Base-by-base conservation (phyloP, 2,888 invertebrate genomes). In the Stomorhina lunata region DNA sequence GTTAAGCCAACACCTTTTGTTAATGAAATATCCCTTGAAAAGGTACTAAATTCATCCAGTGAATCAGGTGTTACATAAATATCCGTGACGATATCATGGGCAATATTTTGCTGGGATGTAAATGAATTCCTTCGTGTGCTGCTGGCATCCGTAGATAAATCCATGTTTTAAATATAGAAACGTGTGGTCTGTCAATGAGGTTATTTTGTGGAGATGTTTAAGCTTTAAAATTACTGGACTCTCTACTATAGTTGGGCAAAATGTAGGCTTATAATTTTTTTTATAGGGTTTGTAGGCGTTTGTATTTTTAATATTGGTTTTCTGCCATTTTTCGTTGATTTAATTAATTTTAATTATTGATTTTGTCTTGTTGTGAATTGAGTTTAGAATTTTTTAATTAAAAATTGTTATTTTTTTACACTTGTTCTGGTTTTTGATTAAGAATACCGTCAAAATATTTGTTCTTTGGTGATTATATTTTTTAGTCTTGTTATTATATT, bases 51-150 rank as follows among this genome's bases (percentile, higher is more conserved):
- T 65, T 84, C 82, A 66, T 82, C 77, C 3, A 65, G 50, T 12
- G 20, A 43, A 81, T 85, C 85, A 45, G 80, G 37, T 17, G 81
- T 65, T 17, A 85, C 85, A 77, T 85, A 85, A 76, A 80, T 84
- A 65, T 84, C 81, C 20, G 66, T 55, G 22, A 85, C 77, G 27
- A 85, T 61, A 78, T 84, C 85, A 37, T 83, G 76, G n/a, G 83
- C 80, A 50, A 81, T 80, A 69, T 82, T 80, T 61, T 79, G 82
- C 68, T 84, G 84, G 10, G 84, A 80, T 32, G 84, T 57, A 43
- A 79, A 84, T 17, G 84, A 85, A 63, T 84, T 84, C 48, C 83
- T 80, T 48, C 84, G 80, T 17, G 61, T 59, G 25, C 29, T n/a
- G 25, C 17, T 43, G n/a, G 69, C 48, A 66, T 40, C 29, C 15